A percentile compares a stretch with the other conserved stretches of the same genome.
These are phyloP conservation scores for Hiodon alosoides DNA, from an alignment of 2,113 vertebrate genomes.

Conservation along the genomic window DNA sequence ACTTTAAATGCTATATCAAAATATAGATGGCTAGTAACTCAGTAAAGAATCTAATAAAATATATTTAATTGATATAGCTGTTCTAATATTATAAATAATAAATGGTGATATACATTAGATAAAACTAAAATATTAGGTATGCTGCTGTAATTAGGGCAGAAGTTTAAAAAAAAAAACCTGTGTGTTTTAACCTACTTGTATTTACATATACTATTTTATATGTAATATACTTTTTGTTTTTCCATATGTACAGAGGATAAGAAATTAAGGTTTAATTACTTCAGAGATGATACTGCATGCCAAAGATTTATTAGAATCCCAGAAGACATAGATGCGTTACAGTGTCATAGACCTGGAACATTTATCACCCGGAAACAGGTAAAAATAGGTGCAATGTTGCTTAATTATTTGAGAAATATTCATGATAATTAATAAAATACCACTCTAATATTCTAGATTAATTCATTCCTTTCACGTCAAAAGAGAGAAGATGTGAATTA, in stretches of 20 bases:
- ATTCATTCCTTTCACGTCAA: slow-evolving; percentile 18
- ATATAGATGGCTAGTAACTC: no score
- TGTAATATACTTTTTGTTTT: not conserved
- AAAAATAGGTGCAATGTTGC: slow-evolving; percentile 14
- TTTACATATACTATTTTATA: not conserved
- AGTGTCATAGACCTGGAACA: slow-evolving; percentile 10
- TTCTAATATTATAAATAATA: no score
- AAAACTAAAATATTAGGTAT: no score
- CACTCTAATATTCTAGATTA: slow-evolving; percentile 6
- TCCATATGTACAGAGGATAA: not conserved
- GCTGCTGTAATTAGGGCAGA: no score
- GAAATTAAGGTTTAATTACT: slow-evolving; percentile 16
- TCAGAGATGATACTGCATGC: slow-evolving; percentile 13
- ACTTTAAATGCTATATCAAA: no score
- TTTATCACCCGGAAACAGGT: slow-evolving; percentile 20
- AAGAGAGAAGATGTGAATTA: slow-evolving; percentile 9
- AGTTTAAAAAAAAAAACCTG: no score
- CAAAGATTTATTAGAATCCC: slow-evolving; percentile 14
- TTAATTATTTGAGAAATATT: slow-evolving; percentile 18
- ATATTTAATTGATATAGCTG: no score
- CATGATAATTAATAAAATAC: slow-evolving; percentile 20
- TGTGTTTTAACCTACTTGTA: not conserved
- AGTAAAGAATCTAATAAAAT: no score
- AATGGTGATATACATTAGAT: no score
- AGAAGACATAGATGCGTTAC: slow-evolving; percentile 11